Evolutionary conservation across 2,113 vertebrate genomes (phyloP).

Genomic region (Drymodes brunneopygia): DNA sequence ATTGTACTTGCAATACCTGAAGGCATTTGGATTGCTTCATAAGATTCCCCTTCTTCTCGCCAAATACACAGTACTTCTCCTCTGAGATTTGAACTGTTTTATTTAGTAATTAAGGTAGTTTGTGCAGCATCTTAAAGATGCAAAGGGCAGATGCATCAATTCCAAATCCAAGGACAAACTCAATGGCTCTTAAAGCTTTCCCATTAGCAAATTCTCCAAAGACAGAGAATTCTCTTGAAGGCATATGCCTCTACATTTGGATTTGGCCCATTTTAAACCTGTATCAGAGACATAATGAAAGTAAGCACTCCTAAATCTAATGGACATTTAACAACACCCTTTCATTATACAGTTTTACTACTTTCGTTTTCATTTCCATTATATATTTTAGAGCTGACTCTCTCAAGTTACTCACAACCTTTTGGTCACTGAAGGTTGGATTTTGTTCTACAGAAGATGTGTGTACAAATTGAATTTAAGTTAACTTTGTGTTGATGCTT

Average conservation of each 20-base stretch:
- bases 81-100: conserved; percentile 26
- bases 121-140: conserved; percentile 40
- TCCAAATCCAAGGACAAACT: not conserved
- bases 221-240: not conserved
- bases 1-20: not conserved
- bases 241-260: not conserved
- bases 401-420: not conserved
- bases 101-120: conserved; percentile 54
- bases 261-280: not conserved
- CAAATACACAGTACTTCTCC: not conserved
- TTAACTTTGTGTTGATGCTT: not conserved
- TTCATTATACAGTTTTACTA: not conserved
- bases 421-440: not conserved
- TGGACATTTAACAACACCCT: not conserved
- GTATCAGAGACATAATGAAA: not conserved
- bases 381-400: not conserved
- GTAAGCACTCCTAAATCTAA: not conserved
- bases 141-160: conserved; percentile 23
- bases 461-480: not conserved
- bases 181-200: conserved; percentile 3
- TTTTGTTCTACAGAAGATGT: not conserved
- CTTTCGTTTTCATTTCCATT: conserved; percentile 1
- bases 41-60: not conserved
- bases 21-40: conserved; percentile 16
- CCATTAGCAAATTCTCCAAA: not conserved